phyloP scores from a whole-genome alignment of 92 coral and sea anemone genomes.

The Nematostella vectensis region DNA sequence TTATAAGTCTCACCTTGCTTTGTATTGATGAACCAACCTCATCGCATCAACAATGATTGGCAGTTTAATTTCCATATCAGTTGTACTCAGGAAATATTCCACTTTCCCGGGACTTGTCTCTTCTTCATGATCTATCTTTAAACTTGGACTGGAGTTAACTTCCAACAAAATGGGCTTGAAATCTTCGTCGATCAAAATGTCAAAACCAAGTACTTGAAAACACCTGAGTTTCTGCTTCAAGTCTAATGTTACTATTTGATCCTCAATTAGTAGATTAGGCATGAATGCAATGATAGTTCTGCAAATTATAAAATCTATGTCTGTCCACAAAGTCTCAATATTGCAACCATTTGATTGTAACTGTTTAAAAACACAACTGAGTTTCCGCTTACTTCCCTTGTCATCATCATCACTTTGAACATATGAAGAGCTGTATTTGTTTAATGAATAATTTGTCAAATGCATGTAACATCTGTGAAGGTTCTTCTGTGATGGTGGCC shows the following conservation, averaged over 20 bases:
- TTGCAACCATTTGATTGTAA: conserved; percentile 50
- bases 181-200: conserved; percentile 51
- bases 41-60: conserved; percentile 61
- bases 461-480: conserved; percentile 69
- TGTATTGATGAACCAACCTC: conserved; percentile 42
- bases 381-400: conserved; percentile 72
- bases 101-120: conserved; percentile 54
- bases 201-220: conserved; percentile 82
- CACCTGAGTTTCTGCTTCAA: conserved; percentile 50
- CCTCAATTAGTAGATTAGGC: conserved; percentile 55
- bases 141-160: conserved; percentile 77
- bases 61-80: conserved; percentile 73
- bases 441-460: conserved; percentile 73
- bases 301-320: conserved; percentile 56
- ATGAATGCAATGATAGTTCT: conserved; percentile 67
- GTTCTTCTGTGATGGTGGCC: conserved; percentile 56
- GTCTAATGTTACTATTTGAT: conserved; percentile 39
- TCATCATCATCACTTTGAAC: conserved; percentile 68
- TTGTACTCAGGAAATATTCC: conserved; percentile 61
- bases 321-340: conserved; percentile 48
- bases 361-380: conserved; percentile 73
- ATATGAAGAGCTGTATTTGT: conserved; percentile 64
- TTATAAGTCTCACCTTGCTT: conserved; percentile 31
- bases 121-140: conserved; percentile 72
- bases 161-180: conserved; percentile 60